A percentile compares a stretch with the other conserved stretches of the same genome.
These are phyloP conservation scores for Thereva nobilitata DNA, from an alignment of 2,888 invertebrate species.

Conservation along the genomic window DNA sequence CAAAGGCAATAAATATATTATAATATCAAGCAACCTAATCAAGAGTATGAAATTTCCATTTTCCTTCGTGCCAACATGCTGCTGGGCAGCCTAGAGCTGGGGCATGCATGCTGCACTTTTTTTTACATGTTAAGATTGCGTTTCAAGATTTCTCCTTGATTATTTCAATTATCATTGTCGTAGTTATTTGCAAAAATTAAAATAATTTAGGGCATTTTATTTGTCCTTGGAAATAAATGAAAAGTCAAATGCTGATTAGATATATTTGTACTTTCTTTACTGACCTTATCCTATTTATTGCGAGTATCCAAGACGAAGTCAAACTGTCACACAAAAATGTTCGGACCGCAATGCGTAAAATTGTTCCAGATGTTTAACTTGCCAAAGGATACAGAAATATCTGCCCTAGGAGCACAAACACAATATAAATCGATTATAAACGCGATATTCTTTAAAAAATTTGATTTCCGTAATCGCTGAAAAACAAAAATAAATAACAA, in stretches of 20 bases:
- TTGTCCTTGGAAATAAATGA: constrained; percentile 27
- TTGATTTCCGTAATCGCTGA: constrained; percentile 19
- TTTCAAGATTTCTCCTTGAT: too few relatives aligned
- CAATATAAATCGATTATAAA: background rate
- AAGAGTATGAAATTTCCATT: too few relatives aligned
- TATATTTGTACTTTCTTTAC: constrained; percentile 29
- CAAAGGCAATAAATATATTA: too few relatives aligned
- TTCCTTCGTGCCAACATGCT: too few relatives aligned
- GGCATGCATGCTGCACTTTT: too few relatives aligned
- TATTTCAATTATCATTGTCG: too few relatives aligned
- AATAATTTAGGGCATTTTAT: constrained; percentile 21
- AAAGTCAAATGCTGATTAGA: constrained; percentile 23
- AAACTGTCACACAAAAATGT: constrained; percentile 21
- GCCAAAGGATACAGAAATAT: too few relatives aligned
- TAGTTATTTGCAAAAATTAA: background rate
- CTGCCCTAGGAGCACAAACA: too few relatives aligned
- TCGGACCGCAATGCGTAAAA: background rate
- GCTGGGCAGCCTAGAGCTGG: too few relatives aligned
- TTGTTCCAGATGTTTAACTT: too few relatives aligned
- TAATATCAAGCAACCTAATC: too few relatives aligned
- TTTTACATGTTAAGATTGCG: too few relatives aligned
- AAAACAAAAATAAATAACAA: constrained; percentile 34
- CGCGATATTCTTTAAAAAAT: constrained; percentile 6
- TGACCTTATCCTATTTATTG: constrained; percentile 31
- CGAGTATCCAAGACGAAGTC: constrained; percentile 21